Evolutionary conservation across 2,113 vertebrate genomes (phyloP).

Genomic region (Engraulis encrasicolus): DNA sequence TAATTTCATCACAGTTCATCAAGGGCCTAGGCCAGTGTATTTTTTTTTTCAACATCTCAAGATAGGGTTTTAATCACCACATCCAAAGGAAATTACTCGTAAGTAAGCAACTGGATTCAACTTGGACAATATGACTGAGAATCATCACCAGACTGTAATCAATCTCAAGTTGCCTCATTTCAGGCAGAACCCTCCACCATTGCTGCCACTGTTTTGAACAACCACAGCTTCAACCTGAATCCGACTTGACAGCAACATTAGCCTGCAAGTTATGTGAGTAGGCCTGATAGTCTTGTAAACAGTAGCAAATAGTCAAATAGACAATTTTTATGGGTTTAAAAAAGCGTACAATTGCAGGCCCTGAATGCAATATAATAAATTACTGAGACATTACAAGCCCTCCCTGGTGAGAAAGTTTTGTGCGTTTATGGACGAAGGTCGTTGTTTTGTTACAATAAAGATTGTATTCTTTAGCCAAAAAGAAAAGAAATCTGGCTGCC

Average conservation of each 20-base stretch:
- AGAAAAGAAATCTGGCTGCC: constrained; percentile 58
- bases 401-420: constrained; percentile 42
- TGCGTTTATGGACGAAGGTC: constrained; percentile 22
- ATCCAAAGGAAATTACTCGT: too few relatives aligned
- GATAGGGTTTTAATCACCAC: too few relatives aligned
- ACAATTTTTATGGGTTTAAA: background rate
- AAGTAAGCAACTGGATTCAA: too few relatives aligned
- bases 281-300: background rate
- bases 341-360: background rate
- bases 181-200: background rate
- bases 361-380: constrained; percentile 20
- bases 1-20: too few relatives aligned
- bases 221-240: background rate
- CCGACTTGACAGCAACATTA: background rate
- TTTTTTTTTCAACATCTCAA: too few relatives aligned
- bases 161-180: too few relatives aligned
- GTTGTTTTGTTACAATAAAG: constrained; percentile 44
- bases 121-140: too few relatives aligned
- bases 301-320: background rate
- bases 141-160: too few relatives aligned
- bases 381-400: constrained; percentile 19
- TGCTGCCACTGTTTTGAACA: background rate
- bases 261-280: background rate
- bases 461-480: constrained; percentile 49
- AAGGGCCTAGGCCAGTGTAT: too few relatives aligned